Base-by-base conservation (phyloP, 2,113 vertebrate genomes). In the Bos indicus region DNA sequence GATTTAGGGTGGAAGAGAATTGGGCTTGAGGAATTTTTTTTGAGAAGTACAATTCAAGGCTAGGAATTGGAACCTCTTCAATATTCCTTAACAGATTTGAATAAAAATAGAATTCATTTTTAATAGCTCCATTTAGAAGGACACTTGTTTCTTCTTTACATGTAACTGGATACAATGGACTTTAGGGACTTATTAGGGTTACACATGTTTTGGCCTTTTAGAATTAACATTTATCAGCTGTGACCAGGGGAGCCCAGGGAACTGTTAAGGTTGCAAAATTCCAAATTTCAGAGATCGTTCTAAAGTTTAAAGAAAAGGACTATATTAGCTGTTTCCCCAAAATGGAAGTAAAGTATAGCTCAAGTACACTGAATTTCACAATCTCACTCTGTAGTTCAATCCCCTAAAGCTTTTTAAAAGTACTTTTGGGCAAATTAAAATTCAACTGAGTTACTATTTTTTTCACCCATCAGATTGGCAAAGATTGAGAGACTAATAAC, bases 401-500 rank as follows among this genome's bases (percentile, higher is more conserved):
- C 15, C 28, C 62, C 46, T 96, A 40, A 88, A 90, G 15, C 16
- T 51, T 91, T 81, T 92, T 54, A 62, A 95, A 97, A 86, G 52
- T 78, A 93, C 9, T 21, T 96, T 25, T 57, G 28, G 71, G 6
- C n/a, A 83, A 89, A 97, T 89, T 92, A 93, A 97, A 97, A 96
- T 96, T 93, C 77, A 54, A 88, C 12, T 52, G 10, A 88, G 6
- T 89, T 86, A 83, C 92, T 88, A n/a, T 67, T 96, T 94, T 67
- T 97, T 89, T 67, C 67, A 84, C 43, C 86, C n/a, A 78, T 28
- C 9, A 19, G 33, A 82, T 59, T 84, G 67, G 90, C 91, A 77
- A 95, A 89, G 30, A 89, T 25, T 12, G 23, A 90, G 91, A 62
- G 78, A 51, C 36, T 83, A 93, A 64, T 52, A 88, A 78, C n/a